These are phyloP conservation scores for Anabacerthia variegaticeps DNA, from an alignment of 2,797 vertebrate species.

Conservation along the genomic window DNA sequence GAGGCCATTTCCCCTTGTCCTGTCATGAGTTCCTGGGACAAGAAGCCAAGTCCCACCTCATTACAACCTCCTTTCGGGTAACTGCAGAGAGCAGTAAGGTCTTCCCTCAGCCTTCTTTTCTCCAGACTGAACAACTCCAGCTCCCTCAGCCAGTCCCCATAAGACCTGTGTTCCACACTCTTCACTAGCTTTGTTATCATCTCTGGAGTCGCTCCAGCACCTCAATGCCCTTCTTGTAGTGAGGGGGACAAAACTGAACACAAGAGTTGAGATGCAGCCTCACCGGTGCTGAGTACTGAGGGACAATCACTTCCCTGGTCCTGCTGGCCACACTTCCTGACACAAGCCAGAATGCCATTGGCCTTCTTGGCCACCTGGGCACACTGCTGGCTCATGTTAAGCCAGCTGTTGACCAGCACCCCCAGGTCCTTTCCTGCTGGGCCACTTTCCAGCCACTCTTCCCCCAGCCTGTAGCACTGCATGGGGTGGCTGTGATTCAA, in stretches of 20 bases:
- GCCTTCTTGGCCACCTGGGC: neutral
- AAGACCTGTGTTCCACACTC: neutral
- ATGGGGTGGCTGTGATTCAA: neutral
- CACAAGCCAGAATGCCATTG: neutral
- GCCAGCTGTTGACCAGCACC: neutral
- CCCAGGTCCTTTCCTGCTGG: neutral
- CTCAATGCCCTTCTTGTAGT: neutral
- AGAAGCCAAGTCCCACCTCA: neutral
- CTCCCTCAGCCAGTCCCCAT: neutral
- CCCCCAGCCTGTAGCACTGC: neutral
- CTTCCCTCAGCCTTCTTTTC: neutral
- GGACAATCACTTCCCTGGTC: neutral
- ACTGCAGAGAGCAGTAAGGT: rapidly evolving
- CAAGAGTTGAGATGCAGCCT: rapidly evolving
- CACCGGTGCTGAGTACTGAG: neutral
- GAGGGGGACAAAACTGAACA: neutral
- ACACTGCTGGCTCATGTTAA: neutral
- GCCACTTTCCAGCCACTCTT: neutral
- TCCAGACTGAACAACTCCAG: neutral
- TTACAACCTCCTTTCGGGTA: neutral
- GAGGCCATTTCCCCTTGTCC: neutral
- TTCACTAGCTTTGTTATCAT: neutral
- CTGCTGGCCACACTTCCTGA: neutral
- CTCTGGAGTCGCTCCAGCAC: rapidly evolving
- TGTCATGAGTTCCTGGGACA: neutral